Conservation (phyloP, 2,797 vertebrate species). For the Amblyopsis hoosieri region DNA sequence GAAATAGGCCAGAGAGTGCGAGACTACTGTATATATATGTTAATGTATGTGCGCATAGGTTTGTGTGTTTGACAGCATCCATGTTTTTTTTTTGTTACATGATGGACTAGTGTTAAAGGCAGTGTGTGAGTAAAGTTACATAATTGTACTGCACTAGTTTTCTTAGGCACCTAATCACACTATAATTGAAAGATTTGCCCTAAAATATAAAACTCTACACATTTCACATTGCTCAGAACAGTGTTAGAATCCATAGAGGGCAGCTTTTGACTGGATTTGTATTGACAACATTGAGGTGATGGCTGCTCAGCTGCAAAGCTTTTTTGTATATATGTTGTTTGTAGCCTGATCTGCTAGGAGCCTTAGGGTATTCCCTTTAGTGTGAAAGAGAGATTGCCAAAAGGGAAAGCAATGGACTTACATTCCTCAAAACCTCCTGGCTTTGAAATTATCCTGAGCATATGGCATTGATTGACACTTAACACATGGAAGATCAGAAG, state of each 20-base stretch:
- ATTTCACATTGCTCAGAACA: no score
- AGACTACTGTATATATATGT: neutral
- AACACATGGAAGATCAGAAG: no score
- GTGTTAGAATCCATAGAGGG: slow-evolving; percentile 42
- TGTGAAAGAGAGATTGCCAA: slow-evolving; percentile 16
- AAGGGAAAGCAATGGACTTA: slow-evolving; percentile 34
- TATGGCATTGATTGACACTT: neutral
- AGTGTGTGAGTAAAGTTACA: no score
- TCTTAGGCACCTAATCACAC: no score
- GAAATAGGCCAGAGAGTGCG: slow-evolving; percentile 31
- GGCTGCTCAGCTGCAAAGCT: slow-evolving; percentile 50
- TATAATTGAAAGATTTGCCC: no score
- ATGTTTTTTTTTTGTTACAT: no score
- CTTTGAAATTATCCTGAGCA: slow-evolving; percentile 27
- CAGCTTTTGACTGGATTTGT: slow-evolving; percentile 58
- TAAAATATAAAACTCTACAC: no score
- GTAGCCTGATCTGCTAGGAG: slow-evolving; percentile 30
- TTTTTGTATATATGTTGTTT: slow-evolving; percentile 12
- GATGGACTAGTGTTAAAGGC: no score
- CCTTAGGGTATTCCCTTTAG: slow-evolving; percentile 49
- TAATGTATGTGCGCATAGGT: slow-evolving; percentile 3
- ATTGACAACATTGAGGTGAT: slow-evolving; percentile 60
- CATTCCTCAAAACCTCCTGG: slow-evolving; percentile 1
- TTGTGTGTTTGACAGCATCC: slow-evolving; percentile 2
- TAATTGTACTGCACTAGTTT: no score